Conservation (phyloP, 2,797 vertebrate genomes). For the Anguilla megastoma region DNA sequence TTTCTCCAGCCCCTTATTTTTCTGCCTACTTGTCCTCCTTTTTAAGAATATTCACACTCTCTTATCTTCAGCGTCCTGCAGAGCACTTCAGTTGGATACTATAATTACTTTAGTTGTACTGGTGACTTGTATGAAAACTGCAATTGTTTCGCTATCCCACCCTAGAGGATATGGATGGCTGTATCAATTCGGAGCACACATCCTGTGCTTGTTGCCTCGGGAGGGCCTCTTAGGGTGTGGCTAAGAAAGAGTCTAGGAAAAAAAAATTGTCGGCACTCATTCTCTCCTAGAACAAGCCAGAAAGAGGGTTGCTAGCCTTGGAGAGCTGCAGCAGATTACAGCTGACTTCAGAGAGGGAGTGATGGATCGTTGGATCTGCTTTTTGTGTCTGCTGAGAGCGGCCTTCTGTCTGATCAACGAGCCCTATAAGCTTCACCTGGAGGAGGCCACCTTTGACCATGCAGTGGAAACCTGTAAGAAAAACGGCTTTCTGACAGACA, state of each 20-base stretch:
- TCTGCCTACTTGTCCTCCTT: background rate
- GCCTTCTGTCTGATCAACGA: background rate
- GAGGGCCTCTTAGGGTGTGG: conserved; percentile 45
- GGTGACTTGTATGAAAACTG: conserved; percentile 42
- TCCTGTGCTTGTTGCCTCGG: conserved; percentile 60
- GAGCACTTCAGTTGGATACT: conserved; percentile 30
- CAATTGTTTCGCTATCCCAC: conserved; percentile 50
- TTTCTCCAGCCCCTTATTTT: background rate
- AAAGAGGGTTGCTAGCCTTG: background rate
- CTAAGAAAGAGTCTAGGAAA: conserved; percentile 47
- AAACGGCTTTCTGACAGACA: conserved; percentile 64
- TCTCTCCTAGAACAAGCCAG: conserved; percentile 35
- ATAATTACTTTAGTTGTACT: conserved; percentile 31
- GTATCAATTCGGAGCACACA: conserved; percentile 58
- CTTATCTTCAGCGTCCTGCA: background rate
- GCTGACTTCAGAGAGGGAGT: conserved; percentile 24
- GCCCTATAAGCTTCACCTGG: conserved; percentile 41
- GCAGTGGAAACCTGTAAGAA: conserved; percentile 49
- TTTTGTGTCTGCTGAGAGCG: conserved; percentile 49
- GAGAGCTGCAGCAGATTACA: conserved; percentile 1
- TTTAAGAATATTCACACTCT: background rate
- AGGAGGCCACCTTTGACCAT: conserved; percentile 31
- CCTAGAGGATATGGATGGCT: conserved; percentile 48
- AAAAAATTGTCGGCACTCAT: conserved; percentile 34
- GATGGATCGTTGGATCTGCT: conserved; percentile 51